Conservation (phyloP, 2,888 invertebrate species). For the Nemotelus pantherinus region DNA sequence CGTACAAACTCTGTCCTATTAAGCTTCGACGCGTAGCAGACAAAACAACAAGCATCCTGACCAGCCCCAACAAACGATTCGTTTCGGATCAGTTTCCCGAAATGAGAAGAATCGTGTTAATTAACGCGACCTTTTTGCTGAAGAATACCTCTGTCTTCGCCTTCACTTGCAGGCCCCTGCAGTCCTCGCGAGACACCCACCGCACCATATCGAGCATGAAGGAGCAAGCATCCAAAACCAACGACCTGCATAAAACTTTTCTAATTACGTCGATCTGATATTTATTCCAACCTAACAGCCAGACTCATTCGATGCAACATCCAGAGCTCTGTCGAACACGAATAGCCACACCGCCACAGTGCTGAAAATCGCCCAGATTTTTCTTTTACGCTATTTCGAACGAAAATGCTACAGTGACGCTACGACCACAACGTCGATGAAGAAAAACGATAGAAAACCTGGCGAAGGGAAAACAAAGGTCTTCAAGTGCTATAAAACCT, state of each 20-base stretch:
- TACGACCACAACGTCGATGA: background rate
- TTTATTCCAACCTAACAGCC: background rate
- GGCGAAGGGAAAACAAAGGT: background rate
- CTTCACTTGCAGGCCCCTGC: too few species aligned
- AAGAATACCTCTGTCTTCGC: background rate
- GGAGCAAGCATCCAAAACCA: background rate
- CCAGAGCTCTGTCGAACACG: background rate
- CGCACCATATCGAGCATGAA: background rate
- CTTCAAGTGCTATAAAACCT: background rate
- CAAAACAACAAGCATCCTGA: background rate
- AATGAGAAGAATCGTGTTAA: background rate
- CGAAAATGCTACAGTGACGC: background rate
- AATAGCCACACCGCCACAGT: background rate
- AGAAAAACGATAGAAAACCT: background rate
- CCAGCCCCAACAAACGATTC: background rate
- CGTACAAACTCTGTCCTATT: background rate
- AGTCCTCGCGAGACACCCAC: background rate
- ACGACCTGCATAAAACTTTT: background rate
- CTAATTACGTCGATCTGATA: background rate
- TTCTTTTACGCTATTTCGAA: background rate
- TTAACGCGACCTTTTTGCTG: background rate
- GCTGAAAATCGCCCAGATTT: background rate
- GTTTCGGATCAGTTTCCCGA: background rate
- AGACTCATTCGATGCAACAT: background rate
- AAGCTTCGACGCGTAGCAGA: background rate